Percentiles rank a stretch among this genome's conserved stretches.
These are phyloP conservation scores for Heloderma charlesbogerti DNA, from an alignment of 2,113 vertebrate genomes.

Conservation along the genomic window DNA sequence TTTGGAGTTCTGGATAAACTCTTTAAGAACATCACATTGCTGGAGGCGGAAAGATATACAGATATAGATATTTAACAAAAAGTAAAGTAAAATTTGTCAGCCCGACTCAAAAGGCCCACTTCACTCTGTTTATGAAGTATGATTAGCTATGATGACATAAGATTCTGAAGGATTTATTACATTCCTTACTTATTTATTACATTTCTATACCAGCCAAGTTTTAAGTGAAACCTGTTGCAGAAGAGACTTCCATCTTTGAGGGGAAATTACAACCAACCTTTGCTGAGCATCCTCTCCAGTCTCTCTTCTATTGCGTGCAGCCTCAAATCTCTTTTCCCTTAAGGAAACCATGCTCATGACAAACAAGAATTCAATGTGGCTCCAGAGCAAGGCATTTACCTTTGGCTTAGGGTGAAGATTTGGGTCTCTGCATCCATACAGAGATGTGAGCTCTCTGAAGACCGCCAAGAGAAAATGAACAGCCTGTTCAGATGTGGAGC, in stretches of 20 bases:
- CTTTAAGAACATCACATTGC: slow-evolving; percentile 68
- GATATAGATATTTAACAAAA: too few relatives aligned
- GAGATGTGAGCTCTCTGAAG: slow-evolving; percentile 85
- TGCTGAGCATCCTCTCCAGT: not conserved
- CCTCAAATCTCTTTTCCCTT: too few relatives aligned
- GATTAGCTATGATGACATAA: not conserved
- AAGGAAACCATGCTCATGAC: not conserved
- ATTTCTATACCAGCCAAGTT: not conserved
- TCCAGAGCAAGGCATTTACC: slow-evolving; percentile 67
- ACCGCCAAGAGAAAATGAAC: slow-evolving; percentile 85
- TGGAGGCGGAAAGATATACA: slow-evolving; percentile 55
- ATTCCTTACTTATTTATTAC: too few relatives aligned
- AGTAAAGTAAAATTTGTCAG: not conserved
- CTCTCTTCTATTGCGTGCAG: not conserved
- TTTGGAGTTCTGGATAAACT: slow-evolving; percentile 75
- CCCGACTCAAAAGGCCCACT: not conserved
- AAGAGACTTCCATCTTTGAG: too few relatives aligned
- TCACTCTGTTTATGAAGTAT: not conserved
- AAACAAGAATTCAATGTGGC: not conserved
- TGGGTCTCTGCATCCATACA: slow-evolving; percentile 65
- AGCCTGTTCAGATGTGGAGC: slow-evolving; percentile 39
- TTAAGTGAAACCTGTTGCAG: not conserved
- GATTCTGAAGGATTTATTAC: too few relatives aligned
- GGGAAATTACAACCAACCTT: not conserved
- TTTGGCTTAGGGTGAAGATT: slow-evolving; percentile 76